These are phyloP conservation scores for Amphipyra tragopoginis DNA, from an alignment of 2,888 invertebrate genomes.

Conservation along the genomic window DNA sequence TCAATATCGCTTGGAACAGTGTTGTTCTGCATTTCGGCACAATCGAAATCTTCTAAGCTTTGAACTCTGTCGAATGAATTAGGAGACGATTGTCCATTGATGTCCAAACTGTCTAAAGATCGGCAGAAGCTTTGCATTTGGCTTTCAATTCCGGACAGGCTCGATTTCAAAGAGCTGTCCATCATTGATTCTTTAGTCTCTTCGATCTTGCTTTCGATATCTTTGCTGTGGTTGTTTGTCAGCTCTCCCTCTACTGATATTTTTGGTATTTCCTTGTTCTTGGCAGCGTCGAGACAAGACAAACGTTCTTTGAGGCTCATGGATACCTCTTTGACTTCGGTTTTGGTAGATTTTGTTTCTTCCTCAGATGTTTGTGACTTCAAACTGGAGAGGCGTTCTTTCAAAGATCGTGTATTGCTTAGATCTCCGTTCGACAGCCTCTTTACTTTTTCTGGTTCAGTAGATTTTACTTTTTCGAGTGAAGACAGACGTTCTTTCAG, in stretches of 20 bases:
- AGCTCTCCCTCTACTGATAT: conserved; percentile 82
- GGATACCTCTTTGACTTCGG: conserved; percentile 86
- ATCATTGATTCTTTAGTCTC: conserved; percentile 72
- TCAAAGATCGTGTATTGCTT: conserved; percentile 81
- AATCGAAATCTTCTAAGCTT: conserved; percentile 91
- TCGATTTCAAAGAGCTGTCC: conserved; percentile 79
- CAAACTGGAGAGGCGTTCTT: conserved; percentile 85
- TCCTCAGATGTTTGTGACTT: conserved; percentile 86
- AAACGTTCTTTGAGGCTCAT: conserved; percentile 89
- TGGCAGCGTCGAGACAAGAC: conserved; percentile 86
- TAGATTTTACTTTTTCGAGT: conserved; percentile 89
- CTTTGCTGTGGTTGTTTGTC: conserved; percentile 62
- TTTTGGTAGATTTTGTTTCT: conserved; percentile 77
- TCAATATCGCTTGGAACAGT: conserved; percentile 91
- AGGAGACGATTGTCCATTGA: conserved; percentile 88
- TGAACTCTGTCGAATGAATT: conserved; percentile 91
- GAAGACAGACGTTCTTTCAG: conserved; percentile 91
- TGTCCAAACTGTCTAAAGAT: conserved; percentile 91
- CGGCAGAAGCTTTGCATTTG: conserved; percentile 91
- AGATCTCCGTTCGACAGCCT: conserved; percentile 85
- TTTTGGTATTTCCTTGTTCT: conserved; percentile 85
- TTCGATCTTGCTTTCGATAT: conserved; percentile 69
- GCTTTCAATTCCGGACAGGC: conserved; percentile 84
- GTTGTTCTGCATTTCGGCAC: conserved; percentile 90
- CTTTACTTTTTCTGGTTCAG: conserved; percentile 85